Evolutionary conservation across 2,888 invertebrate species (phyloP).

Genomic region (Flabesymbios commensalis): DNA sequence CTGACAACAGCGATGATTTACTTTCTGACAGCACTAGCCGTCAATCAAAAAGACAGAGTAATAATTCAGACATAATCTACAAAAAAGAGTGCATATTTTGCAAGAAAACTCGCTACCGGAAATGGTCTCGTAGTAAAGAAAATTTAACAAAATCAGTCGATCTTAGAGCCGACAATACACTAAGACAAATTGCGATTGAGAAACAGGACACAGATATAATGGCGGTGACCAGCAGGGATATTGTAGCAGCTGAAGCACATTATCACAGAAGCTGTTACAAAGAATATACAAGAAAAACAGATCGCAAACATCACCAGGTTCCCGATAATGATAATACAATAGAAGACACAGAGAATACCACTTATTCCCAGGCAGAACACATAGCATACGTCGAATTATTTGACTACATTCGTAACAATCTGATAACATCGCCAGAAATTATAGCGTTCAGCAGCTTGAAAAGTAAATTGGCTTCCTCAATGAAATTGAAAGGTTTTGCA

Average conservation of each 20-base stretch:
- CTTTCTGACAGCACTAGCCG: too few species aligned
- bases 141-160: too few species aligned
- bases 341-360: not conserved
- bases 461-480: not conserved
- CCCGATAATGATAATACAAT: not conserved
- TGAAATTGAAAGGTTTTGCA: too few species aligned
- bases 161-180: not conserved
- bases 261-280: conserved; percentile 5
- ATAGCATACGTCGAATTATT: not conserved
- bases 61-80: too few species aligned
- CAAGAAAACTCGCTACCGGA: too few species aligned
- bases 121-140: too few species aligned
- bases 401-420: not conserved
- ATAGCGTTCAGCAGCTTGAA: not conserved
- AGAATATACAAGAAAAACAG: conserved; percentile 6
- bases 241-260: conserved; percentile 11
- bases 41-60: too few species aligned
- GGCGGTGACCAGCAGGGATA: not conserved
- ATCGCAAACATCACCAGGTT: too few species aligned
- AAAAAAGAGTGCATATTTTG: not conserved
- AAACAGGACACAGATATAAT: not conserved
- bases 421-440: not conserved
- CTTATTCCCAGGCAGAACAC: not conserved
- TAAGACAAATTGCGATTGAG: not conserved
- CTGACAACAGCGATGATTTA: too few species aligned